Evolutionary conservation across 1,140 invertebrate genomes (phyloP).

Genomic region (Cotesia typhae): DNA sequence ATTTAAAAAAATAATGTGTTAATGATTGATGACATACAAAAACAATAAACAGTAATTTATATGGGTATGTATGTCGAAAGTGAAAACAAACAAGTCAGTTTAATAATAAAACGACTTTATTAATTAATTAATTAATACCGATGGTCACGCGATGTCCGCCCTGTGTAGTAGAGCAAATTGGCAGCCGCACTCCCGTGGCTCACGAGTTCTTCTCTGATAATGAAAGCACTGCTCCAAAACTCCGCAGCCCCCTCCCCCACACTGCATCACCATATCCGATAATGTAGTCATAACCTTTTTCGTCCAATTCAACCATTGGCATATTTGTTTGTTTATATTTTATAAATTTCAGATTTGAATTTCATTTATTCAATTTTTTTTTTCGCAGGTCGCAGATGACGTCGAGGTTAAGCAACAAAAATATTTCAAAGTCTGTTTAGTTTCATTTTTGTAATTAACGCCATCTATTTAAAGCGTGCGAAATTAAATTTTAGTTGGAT

Average conservation of each 20-base stretch:
- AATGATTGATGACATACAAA: slow-evolving; percentile 9
- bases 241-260: slow-evolving; percentile 76
- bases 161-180: slow-evolving; percentile 86
- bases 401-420: too few relatives aligned
- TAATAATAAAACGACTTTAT: slow-evolving; percentile 19
- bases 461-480: too few relatives aligned
- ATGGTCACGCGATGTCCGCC: slow-evolving; percentile 73
- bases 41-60: slow-evolving; percentile 15
- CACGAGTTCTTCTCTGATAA: slow-evolving; percentile 76
- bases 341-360: neutral
- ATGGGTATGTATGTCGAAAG: neutral
- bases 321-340: slow-evolving; percentile 35
- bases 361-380: too few relatives aligned
- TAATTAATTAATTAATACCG: slow-evolving; percentile 51
- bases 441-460: too few relatives aligned
- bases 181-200: slow-evolving; percentile 84
- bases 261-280: slow-evolving; percentile 66
- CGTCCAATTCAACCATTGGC: slow-evolving; percentile 31
- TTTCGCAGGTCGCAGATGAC: too few relatives aligned
- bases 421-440: too few relatives aligned
- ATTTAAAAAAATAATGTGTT: too few relatives aligned
- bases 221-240: slow-evolving; percentile 85
- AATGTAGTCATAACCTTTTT: slow-evolving; percentile 62
- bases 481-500: too few relatives aligned
- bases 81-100: neutral